Conservation (phyloP, 2,797 vertebrate species). For the Psittacula echo region DNA sequence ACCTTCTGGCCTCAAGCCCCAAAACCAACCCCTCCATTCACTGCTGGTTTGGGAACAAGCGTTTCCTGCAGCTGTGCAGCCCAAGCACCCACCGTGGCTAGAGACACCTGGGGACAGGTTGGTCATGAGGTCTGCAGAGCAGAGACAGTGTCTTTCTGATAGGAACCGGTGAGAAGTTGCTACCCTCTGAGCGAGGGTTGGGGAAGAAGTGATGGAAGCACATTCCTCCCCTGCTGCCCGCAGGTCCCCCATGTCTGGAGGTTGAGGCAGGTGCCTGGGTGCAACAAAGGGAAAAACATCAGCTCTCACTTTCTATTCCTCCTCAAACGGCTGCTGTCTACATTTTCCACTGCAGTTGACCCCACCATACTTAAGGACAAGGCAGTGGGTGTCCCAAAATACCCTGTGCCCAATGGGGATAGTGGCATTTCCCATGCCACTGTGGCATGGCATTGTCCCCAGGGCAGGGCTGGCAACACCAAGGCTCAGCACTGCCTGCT, state of each 20-base stretch:
- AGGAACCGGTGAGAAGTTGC: rapidly evolving
- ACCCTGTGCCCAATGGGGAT: rapidly evolving
- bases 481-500: rapidly evolving
- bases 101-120: not conserved
- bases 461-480: not conserved
- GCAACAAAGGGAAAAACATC: not conserved
- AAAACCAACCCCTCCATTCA: not conserved
- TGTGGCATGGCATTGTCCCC: rapidly evolving
- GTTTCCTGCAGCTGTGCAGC: not conserved
- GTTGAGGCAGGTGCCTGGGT: not conserved
- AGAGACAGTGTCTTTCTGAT: rapidly evolving
- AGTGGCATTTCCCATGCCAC: not conserved
- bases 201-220: not conserved
- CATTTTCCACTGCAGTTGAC: not conserved
- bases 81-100: not conserved
- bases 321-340: not conserved
- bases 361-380: not conserved
- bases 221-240: not conserved
- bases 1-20: not conserved
- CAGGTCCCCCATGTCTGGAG: not conserved
- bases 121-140: not conserved
- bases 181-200: rapidly evolving
- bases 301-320: not conserved
- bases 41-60: rapidly evolving
- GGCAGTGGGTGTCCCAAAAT: not conserved